Evolutionary conservation across 2,888 invertebrate genomes (phyloP), one percentile per base, ranked within the genome.

Genomic region (Cosmia trapezina): DNA sequence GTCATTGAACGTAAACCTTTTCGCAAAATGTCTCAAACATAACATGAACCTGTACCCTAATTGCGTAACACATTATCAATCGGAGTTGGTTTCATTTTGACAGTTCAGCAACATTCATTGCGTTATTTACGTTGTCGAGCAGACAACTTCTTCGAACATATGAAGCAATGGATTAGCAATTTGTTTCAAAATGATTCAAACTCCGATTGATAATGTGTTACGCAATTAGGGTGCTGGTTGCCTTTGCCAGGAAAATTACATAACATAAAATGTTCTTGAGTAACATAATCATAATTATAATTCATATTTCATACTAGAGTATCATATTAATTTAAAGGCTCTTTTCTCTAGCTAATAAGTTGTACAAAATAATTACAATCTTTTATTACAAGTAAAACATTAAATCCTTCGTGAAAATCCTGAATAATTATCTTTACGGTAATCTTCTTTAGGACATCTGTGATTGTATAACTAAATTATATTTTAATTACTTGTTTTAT

Each of bases 251-350:
- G 6, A 12, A 43, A 56, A 49, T 49, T n/a, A 66, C n/a, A 17
- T 51, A 28, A 59, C 17, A 76, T 17, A 51, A 37, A 59, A 51
- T 12, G 14, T 51, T n/a, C 9, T 37, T n/a, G 6, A 57, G 8
- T 59, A 59, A 45, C n/a, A 59, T 59, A 59, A 68, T 41, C 22
- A 53, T 19, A n/a, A n/a, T n/a, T n/a, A 28, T 28, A 76, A 77
- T 59, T 77, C 59, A 69, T 33, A 41, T 77, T 59, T 60, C 6
- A 8, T 41, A 47, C 41, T 41, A 60, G 59, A 51, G 69, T 69
- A 69, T 74, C 45, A 74, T 77, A n/a, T n/a, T n/a, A 77, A 77
- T 47, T 60, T 77, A 47, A 33, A 47, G 5, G 45, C n/a, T 60
- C 28, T 59, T 68, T 69, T 53, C 51, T 41, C n/a, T 14, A 5